phyloP scores from a whole-genome alignment of 2,888 invertebrate genomes.

The Tromatobia lineatoria region DNA sequence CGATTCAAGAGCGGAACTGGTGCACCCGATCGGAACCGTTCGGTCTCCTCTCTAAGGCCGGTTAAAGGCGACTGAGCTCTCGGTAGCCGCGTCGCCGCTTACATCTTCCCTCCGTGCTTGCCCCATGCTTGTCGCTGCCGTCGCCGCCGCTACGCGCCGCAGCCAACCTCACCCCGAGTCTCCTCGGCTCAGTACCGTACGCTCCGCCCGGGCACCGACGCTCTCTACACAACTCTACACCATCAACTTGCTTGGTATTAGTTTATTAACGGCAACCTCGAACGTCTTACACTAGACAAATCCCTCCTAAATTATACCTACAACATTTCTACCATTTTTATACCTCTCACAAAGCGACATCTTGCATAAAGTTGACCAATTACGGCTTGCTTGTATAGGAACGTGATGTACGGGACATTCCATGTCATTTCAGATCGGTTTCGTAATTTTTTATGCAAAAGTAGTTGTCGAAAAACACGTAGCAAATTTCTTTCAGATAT shows the following conservation, averaged over 20 bases:
- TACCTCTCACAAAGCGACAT: no score
- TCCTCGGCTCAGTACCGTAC: slow-evolving; percentile 71
- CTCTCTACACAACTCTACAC: neutral
- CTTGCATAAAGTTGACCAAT: no score
- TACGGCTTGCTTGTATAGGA: no score
- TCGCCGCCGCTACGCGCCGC: slow-evolving; percentile 68
- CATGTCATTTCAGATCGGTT: no score
- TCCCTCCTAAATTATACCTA: no score
- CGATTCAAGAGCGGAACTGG: slow-evolving; percentile 41
- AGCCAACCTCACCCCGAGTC: slow-evolving; percentile 48
- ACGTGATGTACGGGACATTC: no score
- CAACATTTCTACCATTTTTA: no score
- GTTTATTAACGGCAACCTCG: no score
- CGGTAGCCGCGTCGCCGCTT: slow-evolving; percentile 74
- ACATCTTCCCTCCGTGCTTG: slow-evolving; percentile 80
- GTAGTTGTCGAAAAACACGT: no score
- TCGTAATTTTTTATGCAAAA: no score
- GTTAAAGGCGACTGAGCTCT: slow-evolving; percentile 82
- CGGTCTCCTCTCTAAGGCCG: slow-evolving; percentile 79
- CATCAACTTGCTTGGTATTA: neutral
- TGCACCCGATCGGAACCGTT: slow-evolving; percentile 64
- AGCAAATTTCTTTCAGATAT: no score
- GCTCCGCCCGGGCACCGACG: slow-evolving; percentile 18
- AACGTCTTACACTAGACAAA: no score
- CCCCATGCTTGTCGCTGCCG: slow-evolving; percentile 72